Base-by-base conservation (phyloP, 2,113 vertebrate genomes). In the Pygoscelis antarcticus region DNA sequence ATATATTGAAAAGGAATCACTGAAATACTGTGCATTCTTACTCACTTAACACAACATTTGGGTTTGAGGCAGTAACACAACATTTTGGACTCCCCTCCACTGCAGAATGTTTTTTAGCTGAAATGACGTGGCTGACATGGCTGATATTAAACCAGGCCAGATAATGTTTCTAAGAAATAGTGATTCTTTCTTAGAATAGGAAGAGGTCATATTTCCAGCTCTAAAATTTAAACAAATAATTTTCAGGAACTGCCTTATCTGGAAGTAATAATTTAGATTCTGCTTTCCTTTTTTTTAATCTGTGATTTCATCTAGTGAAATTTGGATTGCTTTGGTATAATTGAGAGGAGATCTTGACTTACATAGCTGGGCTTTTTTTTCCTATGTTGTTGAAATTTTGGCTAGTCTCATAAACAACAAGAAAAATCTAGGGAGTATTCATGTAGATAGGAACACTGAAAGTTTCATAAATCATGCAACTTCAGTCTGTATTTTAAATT, bases 191-290 rank as follows among this genome's bases (percentile, higher is more conserved):
- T 96, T 55, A 88, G 72, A 96, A 88, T 62, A 60, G 57, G 42
- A 80, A 91, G 30, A 78, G 36, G 42, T 57, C 16, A 3, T 69
- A 58, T 44, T 83, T 85, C 38, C 79, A 76, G 22, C 29, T 47
- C 38, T 84, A 74, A 93, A 68, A 65, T 85, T 44, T 72, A 90
- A 87, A 27, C 30, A 27, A 88, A 58, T 76, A 29, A 34, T 89
- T 83, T 88, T 91, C 54, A 86, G 62, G 46, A 88, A 74, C 58
- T 90, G 94, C 25, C 51, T 92, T 95, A 96, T 80, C 82, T 93
- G n/a, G 7, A 83, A 62, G 32, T 46, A 90, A 46, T 85, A 70
- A 74, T 77, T 91, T 85, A 90, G 49, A 38, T 81, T 77, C 40
- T 83, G 19, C 25, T 76, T 79, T 78, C 7, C 3, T 7, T 38